Percentiles rank a stretch among this genome's conserved stretches.
Conservation (phyloP, 2,797 vertebrate genomes). For the Manis crassicaudata region DNA sequence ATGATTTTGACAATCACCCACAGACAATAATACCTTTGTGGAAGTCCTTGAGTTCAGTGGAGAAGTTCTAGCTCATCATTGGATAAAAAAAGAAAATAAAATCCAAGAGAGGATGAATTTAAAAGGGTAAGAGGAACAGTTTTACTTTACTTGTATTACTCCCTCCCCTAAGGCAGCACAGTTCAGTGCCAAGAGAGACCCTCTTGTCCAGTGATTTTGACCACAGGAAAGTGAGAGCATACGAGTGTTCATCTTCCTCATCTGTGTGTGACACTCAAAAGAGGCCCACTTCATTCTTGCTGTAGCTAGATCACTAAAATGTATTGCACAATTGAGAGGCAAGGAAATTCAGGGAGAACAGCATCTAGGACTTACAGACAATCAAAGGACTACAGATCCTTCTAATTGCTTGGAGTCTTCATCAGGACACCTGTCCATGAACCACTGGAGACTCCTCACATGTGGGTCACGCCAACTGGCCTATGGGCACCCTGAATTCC, state of each 20-base stretch:
- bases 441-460: neutral
- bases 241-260: neutral
- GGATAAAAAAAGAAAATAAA: neutral
- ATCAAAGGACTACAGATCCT: neutral
- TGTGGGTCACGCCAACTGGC: neutral
- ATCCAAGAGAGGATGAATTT: neutral
- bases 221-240: neutral
- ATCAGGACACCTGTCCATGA: neutral
- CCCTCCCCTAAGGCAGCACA: neutral
- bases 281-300: neutral
- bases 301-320: no score
- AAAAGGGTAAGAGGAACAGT: neutral
- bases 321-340: neutral
- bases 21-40: neutral
- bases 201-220: neutral
- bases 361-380: neutral
- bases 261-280: neutral
- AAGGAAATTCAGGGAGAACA: neutral
- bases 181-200: neutral
- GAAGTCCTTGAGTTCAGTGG: neutral
- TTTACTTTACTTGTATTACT: neutral
- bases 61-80: neutral
- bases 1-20: neutral
- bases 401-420: neutral
- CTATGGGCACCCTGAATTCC: neutral